Percentiles rank a stretch among this genome's conserved stretches.
Conservation (phyloP, 2,888 invertebrate species). For the Nasonia oneida region DNA sequence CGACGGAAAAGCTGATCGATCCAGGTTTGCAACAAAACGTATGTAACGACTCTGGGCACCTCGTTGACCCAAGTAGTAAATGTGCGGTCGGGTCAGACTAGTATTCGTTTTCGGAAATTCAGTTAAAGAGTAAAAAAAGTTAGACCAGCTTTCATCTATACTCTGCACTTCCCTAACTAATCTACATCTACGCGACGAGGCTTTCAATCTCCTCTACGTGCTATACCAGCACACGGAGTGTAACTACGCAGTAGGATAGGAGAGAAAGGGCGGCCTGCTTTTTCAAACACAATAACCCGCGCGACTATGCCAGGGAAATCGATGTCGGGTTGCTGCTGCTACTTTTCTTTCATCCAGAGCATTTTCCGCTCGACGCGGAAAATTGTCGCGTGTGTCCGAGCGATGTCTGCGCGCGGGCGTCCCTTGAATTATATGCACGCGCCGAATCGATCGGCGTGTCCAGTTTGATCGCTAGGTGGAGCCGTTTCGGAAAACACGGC, state of each 20-base stretch:
- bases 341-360: background rate
- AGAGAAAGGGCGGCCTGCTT: background rate
- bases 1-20: background rate
- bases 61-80: too few relatives aligned
- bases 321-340: background rate
- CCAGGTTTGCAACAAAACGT: background rate
- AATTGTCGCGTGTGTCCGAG: background rate
- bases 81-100: too few relatives aligned
- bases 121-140: too few relatives aligned
- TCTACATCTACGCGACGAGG: too few relatives aligned
- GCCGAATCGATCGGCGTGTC: background rate
- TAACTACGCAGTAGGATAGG: background rate
- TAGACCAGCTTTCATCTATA: too few relatives aligned
- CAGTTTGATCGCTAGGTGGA: background rate
- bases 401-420: background rate
- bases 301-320: background rate
- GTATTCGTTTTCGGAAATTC: too few relatives aligned
- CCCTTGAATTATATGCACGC: background rate
- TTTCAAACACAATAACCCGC: background rate
- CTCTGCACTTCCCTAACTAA: too few relatives aligned
- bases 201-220: too few relatives aligned
- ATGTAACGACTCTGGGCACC: too few relatives aligned
- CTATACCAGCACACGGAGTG: too few relatives aligned
- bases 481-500: background rate
- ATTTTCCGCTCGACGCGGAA: background rate